phyloP scores from a whole-genome alignment of 64 coral and sea anemone genomes.

The Actinia tenebrosa region DNA sequence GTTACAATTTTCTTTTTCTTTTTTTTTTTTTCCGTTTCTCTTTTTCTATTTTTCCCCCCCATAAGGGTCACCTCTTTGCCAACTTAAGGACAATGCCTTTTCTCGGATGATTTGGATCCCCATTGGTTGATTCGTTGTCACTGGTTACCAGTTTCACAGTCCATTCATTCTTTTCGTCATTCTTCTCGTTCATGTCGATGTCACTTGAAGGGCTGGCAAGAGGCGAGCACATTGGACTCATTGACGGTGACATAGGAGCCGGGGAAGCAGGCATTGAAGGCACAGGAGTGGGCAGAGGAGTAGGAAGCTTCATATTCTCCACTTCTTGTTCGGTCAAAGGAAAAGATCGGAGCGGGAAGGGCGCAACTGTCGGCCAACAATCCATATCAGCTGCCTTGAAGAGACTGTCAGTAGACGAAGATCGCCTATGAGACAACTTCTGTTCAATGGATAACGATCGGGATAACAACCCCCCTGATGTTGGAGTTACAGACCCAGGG shows the following conservation, averaged over 20 bases:
- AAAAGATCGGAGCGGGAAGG: conserved; percentile 79
- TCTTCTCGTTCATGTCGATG: conserved; percentile 43
- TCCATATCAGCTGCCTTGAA: conserved; percentile 55
- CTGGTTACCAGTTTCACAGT: conserved; percentile 84
- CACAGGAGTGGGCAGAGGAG: conserved; percentile 79
- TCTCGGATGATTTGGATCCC: conserved; percentile 55
- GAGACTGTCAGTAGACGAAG: conserved; percentile 69
- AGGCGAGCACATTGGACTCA: conserved; percentile 86
- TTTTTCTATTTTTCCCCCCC: neutral
- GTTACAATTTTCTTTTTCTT: neutral
- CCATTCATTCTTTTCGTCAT: conserved; percentile 82
- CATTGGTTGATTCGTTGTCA: conserved; percentile 40
- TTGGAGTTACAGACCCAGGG: conserved; percentile 19
- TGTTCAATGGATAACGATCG: conserved; percentile 57
- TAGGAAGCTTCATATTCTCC: conserved; percentile 69
- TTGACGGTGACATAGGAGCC: conserved; percentile 40
- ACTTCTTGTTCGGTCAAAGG: conserved; percentile 80
- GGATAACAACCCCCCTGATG: neutral
- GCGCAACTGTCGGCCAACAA: conserved; percentile 73
- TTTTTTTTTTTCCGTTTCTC: neutral
- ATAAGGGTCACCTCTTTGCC: conserved; percentile 79
- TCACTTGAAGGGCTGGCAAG: conserved; percentile 83
- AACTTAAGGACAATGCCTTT: conserved; percentile 97
- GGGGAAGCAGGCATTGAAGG: conserved; percentile 75
- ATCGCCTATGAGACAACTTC: conserved; percentile 62